Evolutionary conservation across 2,797 vertebrate species (phyloP).

Genomic region (Enteromius viviparus): DNA sequence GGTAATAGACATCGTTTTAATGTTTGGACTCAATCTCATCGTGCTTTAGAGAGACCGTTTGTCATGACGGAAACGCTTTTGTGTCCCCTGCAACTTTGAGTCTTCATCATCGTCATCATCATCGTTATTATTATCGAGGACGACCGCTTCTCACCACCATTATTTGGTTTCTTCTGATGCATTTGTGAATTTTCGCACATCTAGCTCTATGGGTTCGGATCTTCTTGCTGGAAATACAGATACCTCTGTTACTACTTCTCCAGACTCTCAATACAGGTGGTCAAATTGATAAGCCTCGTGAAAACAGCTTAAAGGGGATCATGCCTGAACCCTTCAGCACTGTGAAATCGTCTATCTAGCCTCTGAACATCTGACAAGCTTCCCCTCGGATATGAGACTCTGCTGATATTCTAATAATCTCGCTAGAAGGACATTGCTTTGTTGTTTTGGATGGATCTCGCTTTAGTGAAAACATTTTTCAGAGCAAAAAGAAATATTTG

Average conservation of each 20-base stretch:
- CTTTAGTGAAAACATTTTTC: conserved; percentile 1
- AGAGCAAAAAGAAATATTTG: conserved; percentile 33
- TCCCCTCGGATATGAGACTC: conserved; percentile 32
- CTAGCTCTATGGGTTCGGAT: neutral
- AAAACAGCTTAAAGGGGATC: conserved; percentile 34
- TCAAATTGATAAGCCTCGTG: conserved; percentile 28
- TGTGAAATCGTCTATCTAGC: neutral
- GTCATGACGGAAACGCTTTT: conserved; percentile 57
- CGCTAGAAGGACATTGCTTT: neutral
- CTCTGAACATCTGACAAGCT: conserved; percentile 11
- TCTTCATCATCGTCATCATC: neutral
- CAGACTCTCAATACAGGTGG: conserved; percentile 17
- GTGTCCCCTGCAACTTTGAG: conserved; percentile 21
- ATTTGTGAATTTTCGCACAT: neutral
- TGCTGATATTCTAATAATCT: neutral
- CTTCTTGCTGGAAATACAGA: neutral
- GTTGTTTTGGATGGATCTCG: conserved; percentile 34
- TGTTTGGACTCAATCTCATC: conserved; percentile 69
- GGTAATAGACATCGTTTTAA: conserved; percentile 62
- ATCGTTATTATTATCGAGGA: neutral
- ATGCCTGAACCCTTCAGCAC: conserved; percentile 20
- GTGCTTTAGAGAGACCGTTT: conserved; percentile 64
- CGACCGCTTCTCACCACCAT: neutral
- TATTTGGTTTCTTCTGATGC: neutral
- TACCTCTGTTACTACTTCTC: neutral